Conservation (phyloP, 2,113 vertebrate genomes). For the Falcunculus frontatus region DNA sequence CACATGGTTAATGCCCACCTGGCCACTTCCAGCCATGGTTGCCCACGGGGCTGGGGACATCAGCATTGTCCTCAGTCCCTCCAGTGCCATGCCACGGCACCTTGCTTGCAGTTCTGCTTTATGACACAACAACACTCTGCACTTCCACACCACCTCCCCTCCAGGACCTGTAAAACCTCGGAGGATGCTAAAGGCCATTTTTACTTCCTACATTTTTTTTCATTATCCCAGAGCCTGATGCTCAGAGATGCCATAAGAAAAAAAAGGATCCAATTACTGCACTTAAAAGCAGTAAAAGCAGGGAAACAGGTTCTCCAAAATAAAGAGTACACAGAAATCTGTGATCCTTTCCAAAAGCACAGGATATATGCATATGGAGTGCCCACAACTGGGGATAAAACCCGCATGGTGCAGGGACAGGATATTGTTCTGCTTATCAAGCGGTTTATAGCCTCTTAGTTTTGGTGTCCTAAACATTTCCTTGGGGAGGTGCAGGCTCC, state of each 20-base stretch:
- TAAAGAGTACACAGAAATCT: not conserved
- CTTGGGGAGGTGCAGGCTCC: not conserved
- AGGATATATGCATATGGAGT: fast-evolving
- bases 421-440: not conserved
- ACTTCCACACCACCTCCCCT: not conserved
- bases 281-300: not conserved
- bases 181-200: not conserved
- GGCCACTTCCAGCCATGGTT: fast-evolving
- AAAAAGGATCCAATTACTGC: not conserved
- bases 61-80: fast-evolving
- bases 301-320: not conserved
- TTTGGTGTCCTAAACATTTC: not conserved
- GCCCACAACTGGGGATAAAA: not conserved
- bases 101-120: not conserved
- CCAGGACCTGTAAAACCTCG: not conserved
- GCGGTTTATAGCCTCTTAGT: not conserved
- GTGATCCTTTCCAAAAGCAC: not conserved
- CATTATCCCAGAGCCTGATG: not conserved
- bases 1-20: not conserved
- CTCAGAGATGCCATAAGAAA: not conserved
- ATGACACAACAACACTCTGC: not conserved
- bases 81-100: not conserved
- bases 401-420: not conserved
- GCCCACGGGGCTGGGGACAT: not conserved
- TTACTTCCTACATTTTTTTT: not conserved